phyloP scores from a whole-genome alignment of 2,797 vertebrate species.

The Lutjanus argentimaculatus region DNA sequence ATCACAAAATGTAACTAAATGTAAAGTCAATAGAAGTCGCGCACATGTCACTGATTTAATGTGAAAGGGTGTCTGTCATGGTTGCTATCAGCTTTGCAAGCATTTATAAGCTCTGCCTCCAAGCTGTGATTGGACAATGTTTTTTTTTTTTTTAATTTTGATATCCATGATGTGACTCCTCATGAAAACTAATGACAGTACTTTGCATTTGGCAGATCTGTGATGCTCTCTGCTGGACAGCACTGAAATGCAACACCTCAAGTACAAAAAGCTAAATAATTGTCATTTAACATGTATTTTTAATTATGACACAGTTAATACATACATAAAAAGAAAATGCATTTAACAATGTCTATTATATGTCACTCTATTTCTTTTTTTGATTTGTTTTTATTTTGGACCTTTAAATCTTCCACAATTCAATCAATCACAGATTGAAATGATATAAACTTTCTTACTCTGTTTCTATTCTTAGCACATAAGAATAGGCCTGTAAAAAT shows the following conservation, averaged over 20 bases:
- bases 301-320: neutral
- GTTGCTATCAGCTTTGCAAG: neutral
- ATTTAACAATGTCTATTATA: neutral
- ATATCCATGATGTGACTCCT: neutral
- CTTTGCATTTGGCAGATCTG: neutral
- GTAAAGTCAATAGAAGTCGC: no score
- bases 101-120: neutral
- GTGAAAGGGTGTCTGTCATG: neutral
- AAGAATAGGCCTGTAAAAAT: conserved; percentile 43
- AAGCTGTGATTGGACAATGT: neutral
- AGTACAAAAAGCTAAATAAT: neutral
- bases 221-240: neutral
- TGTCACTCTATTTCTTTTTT: neutral
- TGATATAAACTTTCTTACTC: conserved; percentile 1
- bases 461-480: conserved; percentile 50
- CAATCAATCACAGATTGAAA: conserved; percentile 1
- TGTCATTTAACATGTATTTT: neutral
- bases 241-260: neutral
- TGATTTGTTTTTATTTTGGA: neutral
- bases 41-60: neutral
- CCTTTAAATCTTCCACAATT: neutral
- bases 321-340: neutral
- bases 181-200: neutral
- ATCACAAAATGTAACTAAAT: neutral
- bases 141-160: neutral